Evolutionary conservation across 1,140 invertebrate genomes (phyloP), one percentile per base, ranked within the genome.

Genomic region (Zaprionus tsacasi): DNA sequence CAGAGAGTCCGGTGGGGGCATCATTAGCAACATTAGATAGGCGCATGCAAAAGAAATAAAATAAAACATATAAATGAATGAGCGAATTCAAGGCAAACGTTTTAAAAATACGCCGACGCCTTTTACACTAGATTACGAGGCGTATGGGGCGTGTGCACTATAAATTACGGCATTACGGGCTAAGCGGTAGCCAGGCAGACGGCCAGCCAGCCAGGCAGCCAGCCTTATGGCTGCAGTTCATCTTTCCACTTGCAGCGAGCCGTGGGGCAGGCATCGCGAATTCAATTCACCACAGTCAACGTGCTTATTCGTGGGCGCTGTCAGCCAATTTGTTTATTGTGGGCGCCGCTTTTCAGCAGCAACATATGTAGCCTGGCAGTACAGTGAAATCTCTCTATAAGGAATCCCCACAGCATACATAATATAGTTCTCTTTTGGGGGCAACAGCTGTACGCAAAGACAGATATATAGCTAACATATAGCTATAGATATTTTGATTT

Each of bases 291-390:
- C 83, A 87, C 83, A 86, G 81, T 69, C 73, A 67, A 30, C 21
- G 50, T 21, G 7, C 13, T 35, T 55, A 13, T 17, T 55, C 33
- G 73, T 72, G 61, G 73, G 73, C 69, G 73, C 74, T 72, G 78
- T 68, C 82, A 85, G 70, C 52, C 83, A 88, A 87, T 87, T 87
- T 88, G 83, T 87, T 87, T 87, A 87, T 87, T 87, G 83, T 74
- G 83, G 82, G 82, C 82, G 82, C 82, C 79, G 56, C 65, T 65
- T 71, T 71, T 45, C 40, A 45, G 2, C 40, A 43, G 65, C 50
- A 59, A 64, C 64, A 82, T 70, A 38, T 56, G 61, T 43, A 50
- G 40, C n/a, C 40, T 13, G 58, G 7, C 40, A 30, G 27, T 30
- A 82, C 36, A 27, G 45, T 50, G 17, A 10, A 21, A 25, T 4